Percentiles rank a stretch among this genome's conserved stretches.
phyloP scores from a whole-genome alignment of 2,113 vertebrate genomes.

The Sapajus apella region DNA sequence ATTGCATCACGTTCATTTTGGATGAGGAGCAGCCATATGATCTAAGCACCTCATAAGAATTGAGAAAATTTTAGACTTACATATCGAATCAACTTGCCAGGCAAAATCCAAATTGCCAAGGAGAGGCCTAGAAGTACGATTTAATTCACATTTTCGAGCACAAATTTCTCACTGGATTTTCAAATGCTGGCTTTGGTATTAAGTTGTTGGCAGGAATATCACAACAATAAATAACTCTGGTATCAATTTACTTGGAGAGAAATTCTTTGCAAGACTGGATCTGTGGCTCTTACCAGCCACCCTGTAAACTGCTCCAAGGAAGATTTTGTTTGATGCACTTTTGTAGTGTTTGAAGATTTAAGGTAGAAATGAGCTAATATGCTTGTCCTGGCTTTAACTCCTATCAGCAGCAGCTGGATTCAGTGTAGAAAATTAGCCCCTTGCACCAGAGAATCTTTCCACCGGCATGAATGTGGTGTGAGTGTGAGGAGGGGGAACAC shows the following conservation, averaged over 20 bases:
- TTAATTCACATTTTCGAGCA: slow-evolving; percentile 53
- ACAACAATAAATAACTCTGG: slow-evolving; percentile 35
- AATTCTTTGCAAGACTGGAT: slow-evolving; percentile 31
- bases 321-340: not conserved
- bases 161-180: slow-evolving; percentile 49
- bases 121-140: not conserved
- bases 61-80: not conserved
- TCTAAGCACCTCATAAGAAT: not conserved
- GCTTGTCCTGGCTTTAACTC: slow-evolving; percentile 34
- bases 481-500: not conserved
- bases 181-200: slow-evolving; percentile 28
- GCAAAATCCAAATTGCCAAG: slow-evolving; percentile 7
- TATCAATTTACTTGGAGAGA: slow-evolving; percentile 59
- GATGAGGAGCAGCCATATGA: not conserved
- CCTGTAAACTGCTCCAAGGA: slow-evolving; percentile 43
- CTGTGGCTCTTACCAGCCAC: slow-evolving; percentile 38
- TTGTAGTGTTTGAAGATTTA: not conserved
- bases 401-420: not conserved
- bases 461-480: not conserved
- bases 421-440: not conserved
- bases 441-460: not conserved
- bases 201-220: slow-evolving; percentile 27
- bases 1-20: not conserved
- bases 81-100: not conserved
- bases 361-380: slow-evolving; percentile 32